phyloP scores from a whole-genome alignment of 2,797 vertebrate genomes.

The Falco biarmicus region DNA sequence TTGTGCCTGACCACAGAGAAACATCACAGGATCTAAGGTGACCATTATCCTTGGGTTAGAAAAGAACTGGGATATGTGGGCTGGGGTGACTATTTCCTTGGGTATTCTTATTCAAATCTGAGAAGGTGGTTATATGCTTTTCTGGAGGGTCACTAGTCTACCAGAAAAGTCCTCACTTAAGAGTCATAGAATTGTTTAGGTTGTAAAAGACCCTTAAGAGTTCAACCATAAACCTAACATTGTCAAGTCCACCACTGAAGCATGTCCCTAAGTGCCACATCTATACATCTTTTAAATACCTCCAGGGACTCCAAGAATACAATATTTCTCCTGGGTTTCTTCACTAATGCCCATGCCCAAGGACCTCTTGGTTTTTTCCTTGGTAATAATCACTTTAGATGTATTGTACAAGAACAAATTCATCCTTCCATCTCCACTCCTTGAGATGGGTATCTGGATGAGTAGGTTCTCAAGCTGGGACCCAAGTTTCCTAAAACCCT shows the following conservation, averaged over 20 bases:
- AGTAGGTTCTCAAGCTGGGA: neutral
- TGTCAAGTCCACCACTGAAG: neutral
- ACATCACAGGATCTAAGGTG: neutral
- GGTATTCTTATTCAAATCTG: neutral
- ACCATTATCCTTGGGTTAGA: neutral
- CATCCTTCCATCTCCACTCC: neutral
- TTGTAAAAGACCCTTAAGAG: neutral
- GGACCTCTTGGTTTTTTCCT: neutral
- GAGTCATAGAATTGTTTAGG: neutral
- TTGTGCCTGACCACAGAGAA: neutral
- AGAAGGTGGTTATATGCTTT: neutral
- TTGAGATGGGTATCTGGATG: neutral
- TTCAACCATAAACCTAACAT: too few relatives aligned
- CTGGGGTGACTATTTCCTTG: neutral
- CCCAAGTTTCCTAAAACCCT: neutral
- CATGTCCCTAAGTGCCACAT: rapidly evolving
- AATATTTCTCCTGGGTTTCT: neutral
- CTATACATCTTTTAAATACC: neutral
- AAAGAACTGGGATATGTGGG: neutral
- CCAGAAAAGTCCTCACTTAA: neutral
- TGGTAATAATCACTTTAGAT: neutral
- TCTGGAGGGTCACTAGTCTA: neutral
- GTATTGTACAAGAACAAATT: neutral
- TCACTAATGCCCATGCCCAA: neutral
- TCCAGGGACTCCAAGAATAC: neutral